Evolutionary conservation across 2,888 invertebrate species (phyloP), one percentile per base, ranked within the genome.

Genomic region (Hypselothyrea guttata): DNA sequence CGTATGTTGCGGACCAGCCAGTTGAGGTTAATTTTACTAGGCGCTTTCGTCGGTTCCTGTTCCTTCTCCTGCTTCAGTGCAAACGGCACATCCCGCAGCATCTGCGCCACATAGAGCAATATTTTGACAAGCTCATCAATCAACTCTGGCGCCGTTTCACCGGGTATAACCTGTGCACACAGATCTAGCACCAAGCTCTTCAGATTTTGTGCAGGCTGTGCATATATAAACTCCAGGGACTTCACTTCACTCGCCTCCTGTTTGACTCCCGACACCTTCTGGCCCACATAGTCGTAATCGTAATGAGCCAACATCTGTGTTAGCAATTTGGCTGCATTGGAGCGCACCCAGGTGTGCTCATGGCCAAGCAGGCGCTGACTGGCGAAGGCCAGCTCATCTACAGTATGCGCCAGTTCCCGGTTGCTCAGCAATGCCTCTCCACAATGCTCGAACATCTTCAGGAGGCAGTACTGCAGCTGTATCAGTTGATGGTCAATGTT

Each of bases 321-420:
- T 37, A 97, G 89, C 63, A 97, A 92, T 87, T 96, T 95, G 0
- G 94, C 92, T 0, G 96, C 92, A 56, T 93, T 92, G 40, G 96
- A 90, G 51, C 97, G 92, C 0, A 98, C 96, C 97, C 97, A 97
- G 28, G 93, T 92, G 87, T 98, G 97, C 9, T 96, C 95, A 88
- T 98, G 94, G 0, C 92, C 93, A 11, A 98, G 88, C 37, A 96
- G 91, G 12, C 91, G 91, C 88, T 96, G 95, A 75, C 93, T 92
- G 83, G 93, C 92, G 86, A 93, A 93, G 47, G 92, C 91, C 76
- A 94, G 89, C 59, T 92, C 92, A 60, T 94, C 92, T 2, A 92
- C 90, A 0, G 68, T 65, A 0, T 67, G 56, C 2, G 69, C 73
- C 1, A 86, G 64, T 5, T 79, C 79, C 3, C 90, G 88, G 18